Conservation (phyloP, 2,888 invertebrate genomes). For the Maniola hyperantus region DNA sequence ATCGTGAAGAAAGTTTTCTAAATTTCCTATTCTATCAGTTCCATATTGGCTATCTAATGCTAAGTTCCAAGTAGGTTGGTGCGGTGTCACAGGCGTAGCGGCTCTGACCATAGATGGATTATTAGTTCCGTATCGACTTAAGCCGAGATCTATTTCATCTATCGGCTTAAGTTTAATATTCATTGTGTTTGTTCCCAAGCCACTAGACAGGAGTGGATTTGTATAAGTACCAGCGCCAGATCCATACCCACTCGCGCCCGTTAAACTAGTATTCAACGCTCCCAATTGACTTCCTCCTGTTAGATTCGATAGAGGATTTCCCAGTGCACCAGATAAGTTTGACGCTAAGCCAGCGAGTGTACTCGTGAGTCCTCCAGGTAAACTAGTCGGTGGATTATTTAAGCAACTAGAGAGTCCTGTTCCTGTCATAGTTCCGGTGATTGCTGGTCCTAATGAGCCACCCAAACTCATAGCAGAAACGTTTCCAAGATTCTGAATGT, state of each 20-base stretch:
- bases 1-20: conserved; percentile 83
- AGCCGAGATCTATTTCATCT: conserved; percentile 87
- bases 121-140: conserved; percentile 80
- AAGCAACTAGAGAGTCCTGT: conserved; percentile 72
- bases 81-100: conserved; percentile 85
- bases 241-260: conserved; percentile 66
- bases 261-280: conserved; percentile 69
- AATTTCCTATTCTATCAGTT: conserved; percentile 80
- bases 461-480: conserved; percentile 72
- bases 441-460: conserved; percentile 68
- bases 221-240: conserved; percentile 82
- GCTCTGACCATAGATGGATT: conserved; percentile 75
- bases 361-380: conserved; percentile 69
- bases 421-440: conserved; percentile 78
- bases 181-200: conserved; percentile 83
- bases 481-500: conserved; percentile 74
- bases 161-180: conserved; percentile 87
- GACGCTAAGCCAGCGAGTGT: conserved; percentile 74
- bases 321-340: conserved; percentile 67
- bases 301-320: conserved; percentile 70
- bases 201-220: conserved; percentile 84
- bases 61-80: conserved; percentile 83
- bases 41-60: conserved; percentile 84
- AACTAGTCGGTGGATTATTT: conserved; percentile 71
- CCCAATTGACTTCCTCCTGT: conserved; percentile 70